phyloP scores from a whole-genome alignment of 1,140 invertebrate genomes.

The Drosophila ohnishii region DNA sequence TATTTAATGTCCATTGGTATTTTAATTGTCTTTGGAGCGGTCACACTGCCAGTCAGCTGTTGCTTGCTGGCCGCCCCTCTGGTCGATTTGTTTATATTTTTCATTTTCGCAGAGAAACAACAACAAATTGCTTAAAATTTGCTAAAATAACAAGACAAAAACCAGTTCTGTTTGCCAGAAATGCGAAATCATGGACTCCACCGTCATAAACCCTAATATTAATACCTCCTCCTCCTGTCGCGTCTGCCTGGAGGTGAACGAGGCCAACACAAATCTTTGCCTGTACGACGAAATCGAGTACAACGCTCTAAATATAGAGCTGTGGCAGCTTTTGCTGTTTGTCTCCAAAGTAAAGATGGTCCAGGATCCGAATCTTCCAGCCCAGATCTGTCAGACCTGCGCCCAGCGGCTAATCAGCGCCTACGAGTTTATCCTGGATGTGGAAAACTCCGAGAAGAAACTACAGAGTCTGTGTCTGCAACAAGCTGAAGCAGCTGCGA shows the following conservation, averaged over 20 bases:
- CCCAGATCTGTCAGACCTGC: conserved; percentile 61
- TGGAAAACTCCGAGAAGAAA: conserved; percentile 56
- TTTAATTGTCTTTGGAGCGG: background rate
- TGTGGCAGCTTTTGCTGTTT: conserved; percentile 57
- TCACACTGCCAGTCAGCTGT: conserved; percentile 11
- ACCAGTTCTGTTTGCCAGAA: background rate
- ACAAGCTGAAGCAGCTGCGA: background rate
- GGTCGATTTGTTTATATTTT: too few relatives aligned
- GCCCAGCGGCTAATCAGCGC: conserved; percentile 56
- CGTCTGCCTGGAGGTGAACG: conserved; percentile 55
- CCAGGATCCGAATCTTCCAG: conserved; percentile 46
- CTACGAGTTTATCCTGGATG: conserved; percentile 66
- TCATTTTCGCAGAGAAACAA: too few relatives aligned
- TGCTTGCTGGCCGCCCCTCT: too few relatives aligned
- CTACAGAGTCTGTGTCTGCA: conserved; percentile 30
- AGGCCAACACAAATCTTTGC: conserved; percentile 38
- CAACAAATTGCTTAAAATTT: too few relatives aligned
- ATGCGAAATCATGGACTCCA: conserved; percentile 21
- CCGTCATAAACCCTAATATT: conserved; percentile 16
- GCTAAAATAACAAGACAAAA: too few relatives aligned
- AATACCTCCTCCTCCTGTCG: conserved; percentile 41
- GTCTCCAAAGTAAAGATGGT: conserved; percentile 64
- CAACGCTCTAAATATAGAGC: conserved; percentile 53
- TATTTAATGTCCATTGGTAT: background rate
- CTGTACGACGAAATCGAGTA: conserved; percentile 66